Evolutionary conservation across 1,140 invertebrate genomes (phyloP), one percentile per base, ranked within the genome.

Genomic region (Coelopa frigida): DNA sequence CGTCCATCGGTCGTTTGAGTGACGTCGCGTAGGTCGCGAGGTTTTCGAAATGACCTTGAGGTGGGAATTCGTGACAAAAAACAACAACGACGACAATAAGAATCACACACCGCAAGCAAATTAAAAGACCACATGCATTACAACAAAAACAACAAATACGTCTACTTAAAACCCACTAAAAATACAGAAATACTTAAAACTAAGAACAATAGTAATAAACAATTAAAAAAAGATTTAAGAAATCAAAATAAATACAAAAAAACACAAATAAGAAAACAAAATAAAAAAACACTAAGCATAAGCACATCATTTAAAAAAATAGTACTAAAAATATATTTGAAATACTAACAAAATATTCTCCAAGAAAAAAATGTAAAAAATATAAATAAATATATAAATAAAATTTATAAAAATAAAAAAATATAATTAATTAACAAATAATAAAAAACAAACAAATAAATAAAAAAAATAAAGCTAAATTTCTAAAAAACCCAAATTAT

Each of bases 221-320:
- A 43, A 31, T 21, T 20, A 46, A 20, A 21, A 11, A 36, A 33
- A 44, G 24, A 44, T 2, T 37, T 14, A 37, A 45, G 27, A 31
- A 44, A 44, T 31, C 33, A 23, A 42, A 43, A 12, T 43, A 10
- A 42, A 31, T 15, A 12, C 22, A 27, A 27, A 31, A 31, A 18
- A 27, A 24, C 17, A 20, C 8, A 12, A 21, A n/a, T 24, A 41
- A 12, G 5, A n/a, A 5, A 12, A 8, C 7, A 42, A 39, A 23
- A 17, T 20, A 6, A 24, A 33, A 31, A 46, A 29, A 4, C 24
- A 26, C 20, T 23, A 8, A n/a, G n/a, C n/a, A n/a, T n/a, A n/a
- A n/a, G n/a, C n/a, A n/a, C n/a, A n/a, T n/a, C n/a, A n/a, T n/a
- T 12, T 2, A 35, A 26, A 37, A 35, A 46, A 20, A 36, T 26